A percentile compares a stretch with the other conserved stretches of the same genome.
These are phyloP conservation scores for Helarctos malayanus DNA, from an alignment of 2,797 vertebrate genomes.

Conservation along the genomic window DNA sequence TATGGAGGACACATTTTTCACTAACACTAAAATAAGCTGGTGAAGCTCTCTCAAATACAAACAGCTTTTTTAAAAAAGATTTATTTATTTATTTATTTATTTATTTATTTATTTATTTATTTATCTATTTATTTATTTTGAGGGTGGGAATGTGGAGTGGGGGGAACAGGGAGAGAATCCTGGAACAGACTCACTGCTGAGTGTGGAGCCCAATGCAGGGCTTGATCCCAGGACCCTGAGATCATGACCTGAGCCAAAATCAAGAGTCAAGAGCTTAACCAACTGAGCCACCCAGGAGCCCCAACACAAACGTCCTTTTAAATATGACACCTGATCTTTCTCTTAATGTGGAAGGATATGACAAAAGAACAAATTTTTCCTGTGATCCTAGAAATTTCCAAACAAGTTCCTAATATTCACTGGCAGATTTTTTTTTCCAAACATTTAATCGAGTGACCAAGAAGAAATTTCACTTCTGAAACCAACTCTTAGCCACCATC, in stretches of 20 bases:
- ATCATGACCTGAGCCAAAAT: no score
- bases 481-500: background rate
- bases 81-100: no score
- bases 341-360: background rate
- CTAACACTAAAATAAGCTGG: background rate
- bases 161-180: no score
- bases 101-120: no score
- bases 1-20: background rate
- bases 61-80: background rate
- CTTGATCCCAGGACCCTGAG: no score
- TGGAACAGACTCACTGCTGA: no score
- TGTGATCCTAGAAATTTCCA: background rate
- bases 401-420: background rate
- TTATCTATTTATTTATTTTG: no score
- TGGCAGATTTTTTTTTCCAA: background rate
- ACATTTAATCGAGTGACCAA: background rate
- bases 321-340: background rate
- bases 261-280: no score
- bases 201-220: no score
- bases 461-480: background rate
- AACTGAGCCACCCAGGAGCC: no score
- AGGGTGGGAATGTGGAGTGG: no score
- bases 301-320: background rate
- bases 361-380: background rate
- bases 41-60: background rate